Percentiles rank a stretch among this genome's conserved stretches.
Evolutionary conservation across 1,140 invertebrate genomes (phyloP).

Genomic region (Pentalonia nigronervosa): DNA sequence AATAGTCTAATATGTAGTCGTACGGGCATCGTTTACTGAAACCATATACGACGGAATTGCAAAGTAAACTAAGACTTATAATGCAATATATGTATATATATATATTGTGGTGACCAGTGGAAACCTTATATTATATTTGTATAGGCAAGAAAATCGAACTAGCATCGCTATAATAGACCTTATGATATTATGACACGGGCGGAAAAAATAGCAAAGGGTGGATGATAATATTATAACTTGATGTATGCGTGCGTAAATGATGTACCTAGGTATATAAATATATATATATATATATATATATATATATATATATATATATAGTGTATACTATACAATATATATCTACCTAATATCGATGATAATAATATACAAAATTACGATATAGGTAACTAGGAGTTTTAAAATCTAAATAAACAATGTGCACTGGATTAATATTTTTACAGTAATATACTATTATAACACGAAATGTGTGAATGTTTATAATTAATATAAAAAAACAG

Average conservation of each 20-base stretch:
- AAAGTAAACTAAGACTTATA: constrained; percentile 57
- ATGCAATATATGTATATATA: background rate
- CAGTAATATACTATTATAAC: too few relatives aligned
- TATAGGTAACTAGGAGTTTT: background rate
- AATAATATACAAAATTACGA: background rate
- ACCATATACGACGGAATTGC: constrained; percentile 20
- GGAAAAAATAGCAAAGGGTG: background rate
- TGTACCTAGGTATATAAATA: background rate
- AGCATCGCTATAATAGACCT: background rate
- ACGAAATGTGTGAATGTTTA: too few relatives aligned
- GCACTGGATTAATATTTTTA: background rate
- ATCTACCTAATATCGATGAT: background rate
- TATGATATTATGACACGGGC: background rate
- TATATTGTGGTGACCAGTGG: background rate
- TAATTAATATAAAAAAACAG: too few relatives aligned
- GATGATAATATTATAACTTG: background rate
- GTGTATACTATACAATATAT: background rate
- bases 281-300: too few relatives aligned
- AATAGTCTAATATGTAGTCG: background rate
- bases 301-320: background rate
- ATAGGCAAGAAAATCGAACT: constrained; percentile 29
- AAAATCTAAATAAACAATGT: background rate
- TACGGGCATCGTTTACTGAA: constrained; percentile 38
- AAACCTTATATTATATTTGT: constrained; percentile 28
- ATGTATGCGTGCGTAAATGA: background rate